Evolutionary conservation across 1,140 invertebrate species (phyloP).

Genomic region (Trachelipus rathkii): DNA sequence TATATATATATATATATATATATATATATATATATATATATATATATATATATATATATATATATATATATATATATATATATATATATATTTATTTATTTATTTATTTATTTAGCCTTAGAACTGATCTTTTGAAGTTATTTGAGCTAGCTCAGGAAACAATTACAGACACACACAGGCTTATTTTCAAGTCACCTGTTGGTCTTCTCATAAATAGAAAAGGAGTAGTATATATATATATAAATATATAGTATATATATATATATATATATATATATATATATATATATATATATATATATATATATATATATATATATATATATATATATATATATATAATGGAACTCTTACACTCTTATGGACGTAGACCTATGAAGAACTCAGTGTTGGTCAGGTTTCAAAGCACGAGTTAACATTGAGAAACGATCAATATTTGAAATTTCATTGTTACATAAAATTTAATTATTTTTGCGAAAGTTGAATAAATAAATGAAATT

Average conservation of each 20-base stretch:
- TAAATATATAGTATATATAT: conserved; percentile 6
- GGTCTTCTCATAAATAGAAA: conserved; percentile 60
- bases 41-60: conserved; percentile 13
- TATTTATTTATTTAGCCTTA: conserved; percentile 59
- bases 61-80: conserved; percentile 14
- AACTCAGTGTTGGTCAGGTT: no score
- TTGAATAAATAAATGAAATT: no score
- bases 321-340: not conserved
- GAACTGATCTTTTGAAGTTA: conserved; percentile 82
- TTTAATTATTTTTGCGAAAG: no score
- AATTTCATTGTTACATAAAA: no score
- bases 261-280: conserved; percentile 15
- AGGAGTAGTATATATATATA: conserved; percentile 51
- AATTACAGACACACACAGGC: conserved; percentile 74
- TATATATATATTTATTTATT: not conserved
- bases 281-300: conserved; percentile 15
- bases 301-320: not conserved
- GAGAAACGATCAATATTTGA: no score
- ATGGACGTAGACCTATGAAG: no score
- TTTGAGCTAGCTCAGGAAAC: conserved; percentile 73
- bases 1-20: conserved; percentile 11
- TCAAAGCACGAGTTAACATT: no score
- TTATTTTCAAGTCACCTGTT: conserved; percentile 84
- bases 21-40: conserved; percentile 15
- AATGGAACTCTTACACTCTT: no score